phyloP scores from a whole-genome alignment of 2,113 vertebrate genomes.

The Morone saxatilis region DNA sequence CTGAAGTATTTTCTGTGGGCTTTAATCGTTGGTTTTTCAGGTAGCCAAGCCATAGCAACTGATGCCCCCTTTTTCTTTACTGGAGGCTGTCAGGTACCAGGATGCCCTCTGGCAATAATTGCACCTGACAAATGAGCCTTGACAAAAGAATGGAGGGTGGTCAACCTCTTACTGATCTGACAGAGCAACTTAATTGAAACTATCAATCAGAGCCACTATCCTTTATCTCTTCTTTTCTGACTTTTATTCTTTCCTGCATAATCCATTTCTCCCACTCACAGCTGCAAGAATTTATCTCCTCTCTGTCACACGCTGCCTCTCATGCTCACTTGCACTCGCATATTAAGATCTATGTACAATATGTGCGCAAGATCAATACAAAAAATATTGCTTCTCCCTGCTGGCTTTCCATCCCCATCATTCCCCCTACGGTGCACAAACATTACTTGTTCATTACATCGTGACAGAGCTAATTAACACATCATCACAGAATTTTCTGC shows the following conservation, averaged over 20 bases:
- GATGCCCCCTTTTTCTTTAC: constrained; percentile 51
- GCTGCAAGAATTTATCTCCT: constrained; percentile 43
- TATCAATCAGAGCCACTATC: constrained; percentile 77
- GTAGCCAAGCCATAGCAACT: constrained; percentile 28
- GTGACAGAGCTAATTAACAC: constrained; percentile 65
- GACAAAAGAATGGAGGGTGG: constrained; percentile 77
- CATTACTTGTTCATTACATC: constrained; percentile 51
- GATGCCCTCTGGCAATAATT: constrained; percentile 70
- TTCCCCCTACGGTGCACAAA: constrained; percentile 35
- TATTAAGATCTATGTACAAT: constrained; percentile 47
- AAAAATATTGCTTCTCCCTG: constrained; percentile 55
- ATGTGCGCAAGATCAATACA: constrained; percentile 45
- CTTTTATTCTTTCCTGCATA: constrained; percentile 51
- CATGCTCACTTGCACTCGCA: constrained; percentile 56
- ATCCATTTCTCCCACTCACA: constrained; percentile 53
- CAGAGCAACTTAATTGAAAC: constrained; percentile 80
- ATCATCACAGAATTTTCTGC: constrained; percentile 32
- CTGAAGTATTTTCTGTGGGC: constrained; percentile 24
- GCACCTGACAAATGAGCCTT: constrained; percentile 78
- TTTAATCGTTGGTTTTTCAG: constrained; percentile 43
- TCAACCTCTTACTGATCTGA: constrained; percentile 74
- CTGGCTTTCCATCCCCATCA: constrained; percentile 52
- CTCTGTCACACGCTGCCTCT: constrained; percentile 47
- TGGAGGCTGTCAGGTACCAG: constrained; percentile 50
- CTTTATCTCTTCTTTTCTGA: constrained; percentile 55